A percentile compares a stretch with the other conserved stretches of the same genome.
Evolutionary conservation across 2,888 invertebrate species (phyloP).

Genomic region (Ichneumon xanthorius): DNA sequence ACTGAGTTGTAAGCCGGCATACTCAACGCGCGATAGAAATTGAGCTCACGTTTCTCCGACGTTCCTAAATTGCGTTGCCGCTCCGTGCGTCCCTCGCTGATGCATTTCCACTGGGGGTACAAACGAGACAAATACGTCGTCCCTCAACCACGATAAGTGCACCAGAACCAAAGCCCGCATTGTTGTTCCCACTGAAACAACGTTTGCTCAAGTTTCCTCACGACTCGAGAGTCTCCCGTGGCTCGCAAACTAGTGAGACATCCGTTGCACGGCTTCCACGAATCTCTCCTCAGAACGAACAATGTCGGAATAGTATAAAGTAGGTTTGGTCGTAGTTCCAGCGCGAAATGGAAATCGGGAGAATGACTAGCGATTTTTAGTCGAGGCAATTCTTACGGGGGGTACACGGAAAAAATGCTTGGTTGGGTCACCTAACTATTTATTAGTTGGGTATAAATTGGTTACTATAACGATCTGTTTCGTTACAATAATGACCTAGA

Average conservation of each 20-base stretch:
- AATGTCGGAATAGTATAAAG: not conserved
- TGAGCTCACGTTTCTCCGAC: constrained; percentile 31
- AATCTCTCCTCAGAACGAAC: not conserved
- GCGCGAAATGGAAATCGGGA: not conserved
- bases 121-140: constrained; percentile 29
- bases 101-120: not conserved
- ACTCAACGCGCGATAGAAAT: not conserved
- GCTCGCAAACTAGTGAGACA: not conserved
- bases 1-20: not conserved
- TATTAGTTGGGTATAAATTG: too few relatives aligned
- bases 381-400: constrained; percentile 24
- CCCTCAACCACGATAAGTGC: constrained; percentile 29
- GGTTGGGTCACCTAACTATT: too few relatives aligned
- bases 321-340: not conserved
- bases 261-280: constrained; percentile 22
- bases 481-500: too few relatives aligned
- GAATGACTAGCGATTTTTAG: not conserved
- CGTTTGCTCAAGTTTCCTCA: not conserved
- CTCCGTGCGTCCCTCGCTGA: constrained; percentile 16
- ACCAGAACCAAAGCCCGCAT: constrained; percentile 20
- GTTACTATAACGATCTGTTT: too few relatives aligned
- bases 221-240: not conserved
- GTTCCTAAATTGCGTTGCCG: constrained; percentile 30
- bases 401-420: not conserved
- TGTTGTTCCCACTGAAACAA: not conserved